Percentiles rank a stretch among this genome's conserved stretches.
phyloP scores from a whole-genome alignment of 2,113 vertebrate species.

The Riparia riparia region DNA sequence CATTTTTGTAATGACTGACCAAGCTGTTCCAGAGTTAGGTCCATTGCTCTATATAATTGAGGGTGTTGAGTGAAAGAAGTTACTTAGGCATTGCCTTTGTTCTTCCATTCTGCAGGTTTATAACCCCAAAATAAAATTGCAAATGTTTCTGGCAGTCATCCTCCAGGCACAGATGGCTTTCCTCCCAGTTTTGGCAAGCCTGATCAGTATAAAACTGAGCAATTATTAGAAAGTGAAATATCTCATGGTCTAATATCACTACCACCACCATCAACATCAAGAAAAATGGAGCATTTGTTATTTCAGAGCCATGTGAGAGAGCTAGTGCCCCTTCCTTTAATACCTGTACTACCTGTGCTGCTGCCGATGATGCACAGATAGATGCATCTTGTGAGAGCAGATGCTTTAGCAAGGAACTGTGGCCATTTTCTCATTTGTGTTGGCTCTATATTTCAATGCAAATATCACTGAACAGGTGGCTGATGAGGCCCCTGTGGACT shows the following conservation, averaged over 20 bases:
- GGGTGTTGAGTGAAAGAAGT: slow-evolving; percentile 14
- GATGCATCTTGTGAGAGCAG: slow-evolving; percentile 9
- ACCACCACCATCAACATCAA: slow-evolving; percentile 1
- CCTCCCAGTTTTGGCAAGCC: slow-evolving; percentile 58
- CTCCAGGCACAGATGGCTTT: slow-evolving; percentile 52
- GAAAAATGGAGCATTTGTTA: slow-evolving; percentile 28
- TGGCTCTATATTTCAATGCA: slow-evolving; percentile 66
- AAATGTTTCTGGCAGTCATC: slow-evolving; percentile 55
- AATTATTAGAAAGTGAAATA: slow-evolving; percentile 72
- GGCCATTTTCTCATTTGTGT: slow-evolving; percentile 63
- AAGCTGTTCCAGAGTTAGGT: slow-evolving; percentile 7
- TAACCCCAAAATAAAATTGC: slow-evolving; percentile 54
- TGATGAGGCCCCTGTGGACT: slow-evolving; percentile 54
- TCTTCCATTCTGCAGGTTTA: slow-evolving; percentile 50
- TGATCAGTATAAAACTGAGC: slow-evolving; percentile 62
- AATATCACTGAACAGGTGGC: slow-evolving; percentile 67
- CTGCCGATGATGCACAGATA: slow-evolving; percentile 30
- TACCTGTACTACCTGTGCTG: slow-evolving; percentile 34
- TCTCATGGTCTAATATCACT: slow-evolving; percentile 34
- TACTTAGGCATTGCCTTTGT: slow-evolving; percentile 37
- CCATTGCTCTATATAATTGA: neutral
- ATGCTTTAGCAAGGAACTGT: slow-evolving; percentile 61
- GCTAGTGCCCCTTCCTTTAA: slow-evolving; percentile 42
- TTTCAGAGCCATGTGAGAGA: neutral
- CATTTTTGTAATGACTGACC: slow-evolving; percentile 25